A percentile compares a stretch with the other conserved stretches of the same genome.
Conservation (phyloP, 2,888 invertebrate species). For the Gastrophysa polygoni region DNA sequence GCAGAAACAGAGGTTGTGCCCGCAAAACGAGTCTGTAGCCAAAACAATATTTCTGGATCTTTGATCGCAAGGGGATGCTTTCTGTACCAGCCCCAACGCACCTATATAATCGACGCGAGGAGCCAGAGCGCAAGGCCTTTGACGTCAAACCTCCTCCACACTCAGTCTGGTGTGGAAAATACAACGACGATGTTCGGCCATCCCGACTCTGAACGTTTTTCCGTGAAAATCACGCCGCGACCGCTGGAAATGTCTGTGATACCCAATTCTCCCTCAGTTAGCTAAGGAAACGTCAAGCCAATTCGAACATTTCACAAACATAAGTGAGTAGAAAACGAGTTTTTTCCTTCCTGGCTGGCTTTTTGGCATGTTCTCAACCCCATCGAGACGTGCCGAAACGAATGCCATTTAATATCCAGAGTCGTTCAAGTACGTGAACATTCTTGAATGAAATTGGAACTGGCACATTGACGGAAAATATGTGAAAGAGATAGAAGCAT, state of each 20-base stretch:
- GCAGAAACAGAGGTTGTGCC: too few relatives aligned
- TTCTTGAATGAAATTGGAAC: constrained; percentile 49
- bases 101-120: constrained; percentile 35
- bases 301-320: constrained; percentile 11
- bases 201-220: constrained; percentile 46
- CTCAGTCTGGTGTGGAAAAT: constrained; percentile 52
- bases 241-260: constrained; percentile 50
- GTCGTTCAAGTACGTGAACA: constrained; percentile 24
- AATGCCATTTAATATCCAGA: background rate
- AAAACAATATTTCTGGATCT: too few relatives aligned
- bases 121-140: constrained; percentile 44
- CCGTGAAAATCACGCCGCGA: constrained; percentile 36
- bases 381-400: background rate
- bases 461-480: constrained; percentile 44
- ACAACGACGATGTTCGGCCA: constrained; percentile 48
- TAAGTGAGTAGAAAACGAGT: constrained; percentile 10
- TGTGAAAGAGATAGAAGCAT: constrained; percentile 49
- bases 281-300: constrained; percentile 24
- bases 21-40: too few relatives aligned
- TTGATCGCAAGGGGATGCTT: constrained; percentile 13
- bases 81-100: constrained; percentile 34
- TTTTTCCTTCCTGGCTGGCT: background rate
- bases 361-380: background rate
- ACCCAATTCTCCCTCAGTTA: constrained; percentile 39
- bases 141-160: constrained; percentile 57